Base-by-base conservation (phyloP, 1,140 invertebrate species). In the Cataglyphis hispanica region DNA sequence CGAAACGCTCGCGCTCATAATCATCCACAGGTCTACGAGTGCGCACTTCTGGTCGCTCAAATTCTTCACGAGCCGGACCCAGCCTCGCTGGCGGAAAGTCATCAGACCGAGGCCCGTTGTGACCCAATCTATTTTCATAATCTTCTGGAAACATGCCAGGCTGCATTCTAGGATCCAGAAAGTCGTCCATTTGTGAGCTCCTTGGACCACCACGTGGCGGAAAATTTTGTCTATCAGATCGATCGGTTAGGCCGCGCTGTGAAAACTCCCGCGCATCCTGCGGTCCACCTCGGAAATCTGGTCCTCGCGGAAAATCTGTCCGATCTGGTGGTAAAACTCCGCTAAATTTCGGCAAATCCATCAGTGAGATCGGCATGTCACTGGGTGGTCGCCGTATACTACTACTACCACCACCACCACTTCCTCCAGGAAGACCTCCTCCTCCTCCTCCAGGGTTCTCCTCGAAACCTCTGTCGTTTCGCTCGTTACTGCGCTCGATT, bases 271-370 rank as follows among this genome's bases (percentile, higher is more conserved):
- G 90, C 11, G 84, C 87, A 88, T 95, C 93, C 31, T 91, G 92
- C 0, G 89, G 83, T 11, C 87, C 91, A 8, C 86, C 84, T 6
- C 92, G 84, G 11, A 93, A 94, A 0, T 91, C 89, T 6, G 90
- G 92, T 40, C 94, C 66, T 34, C 91, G 87, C 19, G 91, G 87
- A 46, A 94, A 94, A 4, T 93, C 92, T 0, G 91, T 84, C 31
- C 93, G 91, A 1, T 94, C 94, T 7, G 92, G 91, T 0, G 89
- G 90, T 1, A 91, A 66, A 16, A 61, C 88, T 16, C 85, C 90
- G 1, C 86, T 84, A 56, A 94, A 95, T 46, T 95, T 94, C 0
- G 93, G 94, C 16, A 95, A 67, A 74, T 95, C 94, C 91, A 95
- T 91, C 1, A 95, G 70, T 1, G 94, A 92, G 19, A 93, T 31